A percentile compares a stretch with the other conserved stretches of the same genome.
phyloP scores from a whole-genome alignment of 2,113 vertebrate genomes.

The Noctilio leporinus region DNA sequence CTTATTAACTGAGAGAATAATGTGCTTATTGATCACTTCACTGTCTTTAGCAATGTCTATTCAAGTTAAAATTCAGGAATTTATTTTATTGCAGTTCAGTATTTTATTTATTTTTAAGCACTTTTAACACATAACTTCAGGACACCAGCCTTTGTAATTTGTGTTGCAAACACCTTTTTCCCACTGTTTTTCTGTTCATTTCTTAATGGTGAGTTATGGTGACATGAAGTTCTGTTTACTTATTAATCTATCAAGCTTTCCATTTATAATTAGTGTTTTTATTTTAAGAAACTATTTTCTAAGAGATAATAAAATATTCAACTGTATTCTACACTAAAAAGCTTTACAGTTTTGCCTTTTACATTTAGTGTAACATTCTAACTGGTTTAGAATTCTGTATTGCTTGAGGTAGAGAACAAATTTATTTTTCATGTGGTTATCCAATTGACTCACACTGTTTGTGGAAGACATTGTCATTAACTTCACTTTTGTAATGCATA shows the following conservation, averaged over 20 bases:
- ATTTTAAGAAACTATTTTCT: neutral
- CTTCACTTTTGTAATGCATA: neutral
- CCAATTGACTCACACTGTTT: neutral
- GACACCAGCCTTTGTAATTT: neutral
- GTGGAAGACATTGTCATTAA: neutral
- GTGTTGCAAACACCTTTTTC: neutral
- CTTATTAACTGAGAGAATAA: neutral
- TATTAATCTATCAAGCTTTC: neutral
- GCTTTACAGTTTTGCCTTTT: neutral
- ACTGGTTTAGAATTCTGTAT: neutral
- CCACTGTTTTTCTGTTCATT: neutral
- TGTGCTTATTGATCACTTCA: neutral
- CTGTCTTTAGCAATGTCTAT: neutral
- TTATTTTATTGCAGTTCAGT: neutral
- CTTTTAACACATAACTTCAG: neutral
- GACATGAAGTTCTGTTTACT: neutral
- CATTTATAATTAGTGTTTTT: neutral
- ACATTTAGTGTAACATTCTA: neutral
- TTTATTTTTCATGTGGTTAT: neutral
- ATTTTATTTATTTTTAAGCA: neutral
- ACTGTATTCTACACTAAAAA: neutral
- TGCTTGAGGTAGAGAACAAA: neutral
- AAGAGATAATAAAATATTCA: neutral
- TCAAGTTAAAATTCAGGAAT: neutral
- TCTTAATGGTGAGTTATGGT: neutral